Base-by-base conservation (phyloP, 2,888 invertebrate genomes). In the Cotesia congregata region DNA sequence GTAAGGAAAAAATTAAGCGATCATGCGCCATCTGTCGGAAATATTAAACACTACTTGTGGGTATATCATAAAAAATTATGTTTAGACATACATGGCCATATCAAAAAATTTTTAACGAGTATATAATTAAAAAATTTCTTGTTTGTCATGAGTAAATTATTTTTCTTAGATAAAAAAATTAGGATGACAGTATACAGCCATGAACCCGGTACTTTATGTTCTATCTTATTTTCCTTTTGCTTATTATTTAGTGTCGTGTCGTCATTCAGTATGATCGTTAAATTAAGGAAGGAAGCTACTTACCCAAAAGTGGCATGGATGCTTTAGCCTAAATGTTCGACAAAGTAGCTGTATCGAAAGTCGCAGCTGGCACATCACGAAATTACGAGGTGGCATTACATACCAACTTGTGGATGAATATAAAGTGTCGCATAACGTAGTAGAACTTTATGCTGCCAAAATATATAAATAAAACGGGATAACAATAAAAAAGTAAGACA, bases 311-410 rank as follows among this genome's bases (percentile, higher is more conserved):
- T 67, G 68, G 20, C n/a, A 68, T n/a, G 40, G 68, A 67, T 61
- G 30, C 30, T 30, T 30, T 30, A 17, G n/a, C 59, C 61, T 74
- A 74, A 74, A 68, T n/a, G 74, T 74, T 59, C 68, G 67, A 15
- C 41, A 17, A 67, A 30, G 61, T 40, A 68, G 61, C 61, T 60
- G 30, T 41, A 69, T 61, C 15, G 77, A 79, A 77, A 82, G 79
- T 78, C 85, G 81, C 85, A 85, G 85, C 85, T 85, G 85, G 83
- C 83, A 84, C 85, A 82, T 82, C 79, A 84, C 83, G 84, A 85
- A 85, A 85, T 85, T 85, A 85, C 85, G 85, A 85, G 84, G 84
- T 83, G 85, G 78, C 81, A 30, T 4, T 30, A 30, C 30, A 70
- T 67, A 70, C 77, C 75, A 74, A 76, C 80, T 79, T 76, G 82